Percentiles rank a stretch among this genome's conserved stretches.
Evolutionary conservation across 1,140 invertebrate species (phyloP).

Genomic region (Charaxes varanes): DNA sequence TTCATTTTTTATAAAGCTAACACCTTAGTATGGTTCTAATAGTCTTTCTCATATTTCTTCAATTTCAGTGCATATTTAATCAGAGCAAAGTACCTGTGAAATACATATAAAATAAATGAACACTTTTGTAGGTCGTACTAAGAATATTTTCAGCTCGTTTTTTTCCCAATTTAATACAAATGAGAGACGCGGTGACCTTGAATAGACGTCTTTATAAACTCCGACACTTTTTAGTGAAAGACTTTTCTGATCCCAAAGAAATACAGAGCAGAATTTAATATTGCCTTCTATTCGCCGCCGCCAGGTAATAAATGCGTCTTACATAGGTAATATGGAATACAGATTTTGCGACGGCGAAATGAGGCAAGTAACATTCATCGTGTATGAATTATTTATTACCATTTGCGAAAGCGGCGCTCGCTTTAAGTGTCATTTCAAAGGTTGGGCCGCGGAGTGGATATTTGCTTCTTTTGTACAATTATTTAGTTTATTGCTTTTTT

Average conservation of each 20-base stretch:
- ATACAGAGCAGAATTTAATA: conserved; percentile 7
- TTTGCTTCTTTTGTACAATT: neutral
- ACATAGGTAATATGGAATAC: conserved; percentile 20
- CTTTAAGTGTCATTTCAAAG: conserved; percentile 15
- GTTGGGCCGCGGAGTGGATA: conserved; percentile 1
- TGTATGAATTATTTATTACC: conserved; percentile 22
- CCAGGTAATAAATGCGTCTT: conserved; percentile 10
- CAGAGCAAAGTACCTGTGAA: too few relatives aligned
- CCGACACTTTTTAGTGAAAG: neutral
- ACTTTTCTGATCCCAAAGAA: conserved; percentile 3
- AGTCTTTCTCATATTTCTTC: too few relatives aligned
- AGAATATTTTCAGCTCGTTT: too few relatives aligned
- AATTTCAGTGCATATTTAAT: too few relatives aligned
- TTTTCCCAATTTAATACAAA: too few relatives aligned
- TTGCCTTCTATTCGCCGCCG: neutral
- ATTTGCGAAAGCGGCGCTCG: conserved; percentile 16
- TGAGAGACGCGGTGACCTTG: too few relatives aligned
- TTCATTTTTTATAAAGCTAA: too few relatives aligned
- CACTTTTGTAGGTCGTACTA: too few relatives aligned
- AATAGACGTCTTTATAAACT: too few relatives aligned
- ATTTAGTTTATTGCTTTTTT: neutral
- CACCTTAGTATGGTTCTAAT: too few relatives aligned
- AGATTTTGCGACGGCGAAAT: conserved; percentile 18
- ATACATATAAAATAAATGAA: too few relatives aligned
- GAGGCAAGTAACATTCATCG: conserved; percentile 19